These are phyloP conservation scores for Drosophila sproati DNA, from an alignment of 1,140 invertebrate species.

Conservation along the genomic window DNA sequence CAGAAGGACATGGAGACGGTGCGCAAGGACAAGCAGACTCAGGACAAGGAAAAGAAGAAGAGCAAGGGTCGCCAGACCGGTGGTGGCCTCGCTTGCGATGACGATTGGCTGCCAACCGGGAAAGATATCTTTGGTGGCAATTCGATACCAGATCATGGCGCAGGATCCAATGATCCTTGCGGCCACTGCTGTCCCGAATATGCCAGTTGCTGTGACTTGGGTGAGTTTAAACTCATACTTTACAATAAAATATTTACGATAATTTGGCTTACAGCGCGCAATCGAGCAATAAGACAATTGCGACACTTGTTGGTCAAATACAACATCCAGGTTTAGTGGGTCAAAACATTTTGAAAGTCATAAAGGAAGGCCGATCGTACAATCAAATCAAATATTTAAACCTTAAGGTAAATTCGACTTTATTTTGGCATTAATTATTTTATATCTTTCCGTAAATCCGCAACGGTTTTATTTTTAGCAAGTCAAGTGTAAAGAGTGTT, in stretches of 20 bases:
- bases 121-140: background rate
- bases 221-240: constrained; percentile 15
- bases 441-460: no score
- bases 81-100: constrained; percentile 16
- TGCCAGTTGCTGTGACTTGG: constrained; percentile 48
- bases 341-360: background rate
- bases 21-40: background rate
- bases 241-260: background rate
- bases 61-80: constrained; percentile 51
- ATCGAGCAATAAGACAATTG: constrained; percentile 30
- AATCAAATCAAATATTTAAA: background rate
- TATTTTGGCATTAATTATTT: background rate
- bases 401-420: background rate
- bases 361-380: no score
- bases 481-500: constrained; percentile 23
- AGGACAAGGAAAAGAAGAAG: constrained; percentile 5
- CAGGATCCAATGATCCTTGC: constrained; percentile 2
- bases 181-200: constrained; percentile 48
- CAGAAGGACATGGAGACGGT: background rate
- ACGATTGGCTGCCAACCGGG: background rate
- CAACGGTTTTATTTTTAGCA: background rate
- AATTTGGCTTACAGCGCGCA: constrained; percentile 10
- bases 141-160: background rate
- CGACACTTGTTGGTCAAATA: constrained; percentile 30
- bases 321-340: constrained; percentile 32